Conservation (phyloP, 2,888 invertebrate genomes). For the Brenthis ino region DNA sequence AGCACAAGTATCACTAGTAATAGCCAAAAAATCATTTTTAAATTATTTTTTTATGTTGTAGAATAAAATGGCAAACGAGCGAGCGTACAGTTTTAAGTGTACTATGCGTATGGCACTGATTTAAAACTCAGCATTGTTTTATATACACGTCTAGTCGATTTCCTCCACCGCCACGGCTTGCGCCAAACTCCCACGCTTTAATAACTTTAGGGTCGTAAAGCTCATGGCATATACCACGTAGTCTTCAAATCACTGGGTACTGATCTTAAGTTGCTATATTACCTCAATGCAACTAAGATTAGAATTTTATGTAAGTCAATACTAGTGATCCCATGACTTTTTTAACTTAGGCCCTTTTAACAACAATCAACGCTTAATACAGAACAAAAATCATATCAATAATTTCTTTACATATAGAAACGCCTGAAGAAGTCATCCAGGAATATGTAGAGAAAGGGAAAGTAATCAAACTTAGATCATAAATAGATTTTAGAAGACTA, state of each 20-base stretch:
- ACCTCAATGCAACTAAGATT: background rate
- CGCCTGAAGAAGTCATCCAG: too few relatives aligned
- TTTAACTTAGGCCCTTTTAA: too few relatives aligned
- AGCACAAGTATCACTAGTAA: conserved; percentile 47
- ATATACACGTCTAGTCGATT: conserved; percentile 45
- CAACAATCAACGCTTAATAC: too few relatives aligned
- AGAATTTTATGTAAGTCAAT: too few relatives aligned
- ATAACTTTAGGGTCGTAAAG: conserved; percentile 50
- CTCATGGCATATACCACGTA: conserved; percentile 48
- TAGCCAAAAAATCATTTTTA: conserved; percentile 54
- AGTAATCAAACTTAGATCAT: too few relatives aligned
- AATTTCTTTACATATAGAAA: too few relatives aligned
- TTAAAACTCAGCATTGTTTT: conserved; percentile 39
- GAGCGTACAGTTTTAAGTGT: conserved; percentile 14
- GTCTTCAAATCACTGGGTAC: conserved; percentile 47
- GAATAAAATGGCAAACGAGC: conserved; percentile 2
- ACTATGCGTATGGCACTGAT: conserved; percentile 11
- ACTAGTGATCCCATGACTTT: too few relatives aligned
- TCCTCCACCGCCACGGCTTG: conserved; percentile 37
- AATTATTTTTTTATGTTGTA: background rate
- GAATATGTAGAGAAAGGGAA: too few relatives aligned
- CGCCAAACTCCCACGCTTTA: conserved; percentile 47
- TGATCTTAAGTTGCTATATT: conserved; percentile 22
- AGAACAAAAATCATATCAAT: too few relatives aligned
- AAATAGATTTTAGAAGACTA: too few relatives aligned